phyloP scores from a whole-genome alignment of 2,888 invertebrate genomes.

The Xylota sylvarum region DNA sequence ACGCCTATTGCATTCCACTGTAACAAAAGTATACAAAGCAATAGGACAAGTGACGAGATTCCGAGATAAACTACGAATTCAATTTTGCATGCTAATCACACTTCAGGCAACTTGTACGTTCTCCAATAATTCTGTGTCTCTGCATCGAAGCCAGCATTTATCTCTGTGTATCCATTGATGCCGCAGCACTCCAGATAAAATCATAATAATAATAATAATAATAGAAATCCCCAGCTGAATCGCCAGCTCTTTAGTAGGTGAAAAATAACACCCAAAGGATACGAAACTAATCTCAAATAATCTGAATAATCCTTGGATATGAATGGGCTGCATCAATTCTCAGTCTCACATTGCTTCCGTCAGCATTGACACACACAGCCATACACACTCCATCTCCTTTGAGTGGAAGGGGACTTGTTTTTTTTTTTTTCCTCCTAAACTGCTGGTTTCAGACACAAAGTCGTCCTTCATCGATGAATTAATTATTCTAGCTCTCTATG shows the following conservation, averaged over 20 bases:
- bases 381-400: too few relatives aligned
- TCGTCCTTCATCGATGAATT: slow-evolving; percentile 60
- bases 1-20: too few relatives aligned
- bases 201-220: slow-evolving; percentile 63
- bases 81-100: slow-evolving; percentile 70
- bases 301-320: slow-evolving; percentile 68
- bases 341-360: slow-evolving; percentile 44
- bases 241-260: slow-evolving; percentile 55
- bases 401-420: background rate
- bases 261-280: slow-evolving; percentile 74
- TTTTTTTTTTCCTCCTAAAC: background rate
- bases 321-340: slow-evolving; percentile 63
- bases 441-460: slow-evolving; percentile 18
- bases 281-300: slow-evolving; percentile 72
- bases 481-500: slow-evolving; percentile 46
- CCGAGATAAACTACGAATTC: slow-evolving; percentile 57
- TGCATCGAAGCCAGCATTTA: slow-evolving; percentile 34
- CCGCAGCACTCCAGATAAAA: slow-evolving; percentile 27
- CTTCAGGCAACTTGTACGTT: slow-evolving; percentile 31
- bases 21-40: slow-evolving; percentile 51
- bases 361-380: slow-evolving; percentile 8
- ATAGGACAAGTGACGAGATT: slow-evolving; percentile 57
- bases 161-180: slow-evolving; percentile 62
- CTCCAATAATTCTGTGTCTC: background rate
- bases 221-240: slow-evolving; percentile 48